Base-by-base conservation (phyloP, 2,113 vertebrate species). In the Equus quagga region DNA sequence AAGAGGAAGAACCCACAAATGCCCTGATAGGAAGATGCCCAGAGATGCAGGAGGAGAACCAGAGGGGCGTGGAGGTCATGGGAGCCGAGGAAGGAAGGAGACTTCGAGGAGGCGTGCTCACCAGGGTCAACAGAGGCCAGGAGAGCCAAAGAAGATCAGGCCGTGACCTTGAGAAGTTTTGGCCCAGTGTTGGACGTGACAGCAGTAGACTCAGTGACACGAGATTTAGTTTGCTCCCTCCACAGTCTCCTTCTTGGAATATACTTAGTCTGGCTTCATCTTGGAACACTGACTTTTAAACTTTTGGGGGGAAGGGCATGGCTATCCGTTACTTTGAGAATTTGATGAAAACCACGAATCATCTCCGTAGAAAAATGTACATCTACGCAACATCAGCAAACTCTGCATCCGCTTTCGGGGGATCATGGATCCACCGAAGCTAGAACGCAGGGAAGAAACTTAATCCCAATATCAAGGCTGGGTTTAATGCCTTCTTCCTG, bases 171-270 rank as follows among this genome's bases (percentile, higher is more conserved):
- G 88, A 76, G 54, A 9, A 18, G 23, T 44, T 41, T 33, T 0
- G 54, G 13, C 44, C 26, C 5, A 2, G 1, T 5, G n/a, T 1
- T 31, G 51, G 36, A 6, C 31, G 0, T 3, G 9, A 56, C 28
- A 7, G 31, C 31, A 60, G 24, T 0, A 3, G 21, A 23, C 1
- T 21, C 6, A 14, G 4, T 13, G 17, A 54, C 5, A 1, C 2
- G n/a, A 58, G 36, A 17, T 41, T 31, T 21, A 18, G 15, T 28
- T 0, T 31, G 17, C 82, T 69, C 19, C 41, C 9, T 26, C 46
- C n/a, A 18, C 12, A 9, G 0, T 8, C 33, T 56, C 76, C 31
- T 24, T 88, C 62, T 56, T 80, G 41, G 9, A 44, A 80, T 6
- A 13, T 1, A 7, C 36, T 36, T 36, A 9, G 9, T 85, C 14